Base-by-base conservation (phyloP, 2,797 vertebrate species). In the Pogoniulus pusillus region DNA sequence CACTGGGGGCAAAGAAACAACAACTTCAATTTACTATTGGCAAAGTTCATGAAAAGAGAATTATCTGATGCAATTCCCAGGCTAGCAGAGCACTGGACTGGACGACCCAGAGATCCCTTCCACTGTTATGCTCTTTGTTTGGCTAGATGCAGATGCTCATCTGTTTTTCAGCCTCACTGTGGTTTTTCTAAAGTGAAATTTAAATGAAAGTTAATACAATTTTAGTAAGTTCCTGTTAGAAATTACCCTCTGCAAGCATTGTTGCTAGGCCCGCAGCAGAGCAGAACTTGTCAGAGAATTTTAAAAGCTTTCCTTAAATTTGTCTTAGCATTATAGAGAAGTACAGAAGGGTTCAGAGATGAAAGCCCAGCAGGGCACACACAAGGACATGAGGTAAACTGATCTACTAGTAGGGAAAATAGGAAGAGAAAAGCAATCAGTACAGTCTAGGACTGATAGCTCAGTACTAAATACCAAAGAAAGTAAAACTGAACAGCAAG, bases 101-200 rank as follows among this genome's bases (percentile, higher is more conserved):
- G 93, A 96, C 94, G 95, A 96, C 94, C 95, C 86, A 94, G 94
- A 93, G 94, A 96, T 96, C 91, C 75, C 72, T 80, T 93, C 68
- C 90, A 86, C 78, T 84, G 43, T 57, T 91, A 63, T 82, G 83
- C 41, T 93, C 84, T 90, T 88, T 91, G 65, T 92, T 95, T 92
- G 91, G 85, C 58, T 65, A 74, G 77, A 88, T 93, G 83, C 87
- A 91, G 93, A 93, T 84, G 89, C 86, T 82, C 93, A 92, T 92
- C 92, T 94, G 87, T 9, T 96, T 94, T 88, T 82, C 19, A 90
- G 90, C 17, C 47, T 91, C 81, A 14, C 69, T 95, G 93, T 93
- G 90, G 92, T 91, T 95, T 94, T 85, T 89, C 85, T 86, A 77
- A 84, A 95, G 90, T 90, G 92, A 95, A 94, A 92, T 90, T 91